These are phyloP conservation scores for Tenthredo amoena DNA, from an alignment of 2,888 invertebrate genomes.

Conservation along the genomic window DNA sequence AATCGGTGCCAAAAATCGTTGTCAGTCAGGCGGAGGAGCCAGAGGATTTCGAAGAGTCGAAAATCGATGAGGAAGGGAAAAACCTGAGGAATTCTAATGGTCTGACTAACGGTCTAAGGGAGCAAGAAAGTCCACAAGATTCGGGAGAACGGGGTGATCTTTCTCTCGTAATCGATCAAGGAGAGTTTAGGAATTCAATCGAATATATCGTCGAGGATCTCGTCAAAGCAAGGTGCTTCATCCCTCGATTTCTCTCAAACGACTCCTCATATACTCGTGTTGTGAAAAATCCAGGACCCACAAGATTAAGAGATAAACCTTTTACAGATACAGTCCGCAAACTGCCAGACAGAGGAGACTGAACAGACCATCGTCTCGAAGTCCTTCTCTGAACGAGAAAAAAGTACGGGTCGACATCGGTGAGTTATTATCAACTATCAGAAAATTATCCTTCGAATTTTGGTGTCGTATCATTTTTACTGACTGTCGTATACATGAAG, in stretches of 20 bases:
- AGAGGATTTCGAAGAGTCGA: not conserved
- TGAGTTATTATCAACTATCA: slow-evolving; percentile 7
- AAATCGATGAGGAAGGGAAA: not conserved
- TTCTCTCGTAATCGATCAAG: not conserved
- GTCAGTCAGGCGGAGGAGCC: not conserved
- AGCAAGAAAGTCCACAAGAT: not conserved
- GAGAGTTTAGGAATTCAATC: slow-evolving; percentile 53
- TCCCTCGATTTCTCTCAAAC: not conserved
- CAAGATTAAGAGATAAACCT: not conserved
- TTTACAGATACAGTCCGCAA: slow-evolving; percentile 64
- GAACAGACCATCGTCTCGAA: slow-evolving; percentile 58
- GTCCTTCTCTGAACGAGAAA: not conserved
- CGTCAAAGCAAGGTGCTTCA: slow-evolving; percentile 67
- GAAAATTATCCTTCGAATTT: not conserved
- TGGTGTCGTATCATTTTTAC: not conserved
- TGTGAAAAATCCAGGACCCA: not conserved
- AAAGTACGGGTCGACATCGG: slow-evolving; percentile 5
- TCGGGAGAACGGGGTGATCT: not conserved
- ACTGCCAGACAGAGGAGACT: slow-evolving; percentile 59
- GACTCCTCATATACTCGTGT: not conserved
- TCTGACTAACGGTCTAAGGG: not conserved
- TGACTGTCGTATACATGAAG: not conserved
- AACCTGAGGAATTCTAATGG: not conserved
- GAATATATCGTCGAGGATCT: slow-evolving; percentile 66
- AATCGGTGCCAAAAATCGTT: slow-evolving; percentile 6